phyloP scores from a whole-genome alignment of 2,888 invertebrate genomes.

The Julus scandinavius region DNA sequence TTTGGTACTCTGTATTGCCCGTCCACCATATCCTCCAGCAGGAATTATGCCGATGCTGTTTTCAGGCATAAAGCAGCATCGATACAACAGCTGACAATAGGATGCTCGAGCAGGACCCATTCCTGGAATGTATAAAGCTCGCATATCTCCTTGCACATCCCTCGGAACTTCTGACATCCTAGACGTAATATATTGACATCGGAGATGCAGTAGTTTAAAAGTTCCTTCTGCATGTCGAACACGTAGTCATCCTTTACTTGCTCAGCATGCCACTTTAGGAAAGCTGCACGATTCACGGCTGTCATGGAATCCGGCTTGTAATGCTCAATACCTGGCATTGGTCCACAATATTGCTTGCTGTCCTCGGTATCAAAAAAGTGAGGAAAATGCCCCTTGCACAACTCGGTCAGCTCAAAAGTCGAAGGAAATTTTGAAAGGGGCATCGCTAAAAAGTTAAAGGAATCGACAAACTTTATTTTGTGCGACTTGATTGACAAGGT shows the following conservation, averaged over 20 bases:
- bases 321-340: background rate
- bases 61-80: background rate
- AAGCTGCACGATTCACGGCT: too few relatives aligned
- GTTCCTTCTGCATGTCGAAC: background rate
- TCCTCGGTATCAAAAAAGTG: background rate
- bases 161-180: background rate
- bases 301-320: background rate
- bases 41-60: background rate
- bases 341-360: background rate
- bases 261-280: constrained; percentile 2
- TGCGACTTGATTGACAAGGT: background rate
- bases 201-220: background rate
- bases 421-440: background rate
- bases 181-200: constrained; percentile 1
- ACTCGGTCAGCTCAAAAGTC: background rate
- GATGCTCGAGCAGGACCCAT: background rate
- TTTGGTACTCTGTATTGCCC: background rate
- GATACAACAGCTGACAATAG: background rate
- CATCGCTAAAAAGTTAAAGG: constrained; percentile 6
- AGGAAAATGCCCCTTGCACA: constrained; percentile 12
- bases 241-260: background rate
- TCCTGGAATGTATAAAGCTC: background rate
- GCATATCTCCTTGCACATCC: too few relatives aligned
- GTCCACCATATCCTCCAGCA: background rate
- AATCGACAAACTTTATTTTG: constrained; percentile 21